Evolutionary conservation across 2,888 invertebrate species (phyloP).

Genomic region (Melinaea menophilus): DNA sequence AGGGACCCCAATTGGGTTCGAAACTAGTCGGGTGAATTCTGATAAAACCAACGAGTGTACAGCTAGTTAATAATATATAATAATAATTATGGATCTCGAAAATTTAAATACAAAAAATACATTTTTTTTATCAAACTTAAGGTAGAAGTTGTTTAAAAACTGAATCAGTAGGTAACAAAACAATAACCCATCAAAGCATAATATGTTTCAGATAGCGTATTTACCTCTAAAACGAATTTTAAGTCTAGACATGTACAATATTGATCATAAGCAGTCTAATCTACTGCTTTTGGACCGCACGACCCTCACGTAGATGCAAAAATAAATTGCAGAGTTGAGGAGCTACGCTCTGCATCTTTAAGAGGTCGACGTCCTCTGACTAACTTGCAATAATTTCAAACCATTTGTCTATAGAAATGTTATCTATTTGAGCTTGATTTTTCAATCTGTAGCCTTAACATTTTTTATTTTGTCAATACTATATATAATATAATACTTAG

Average conservation of each 20-base stretch:
- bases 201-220: not conserved
- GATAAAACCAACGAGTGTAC: too few species aligned
- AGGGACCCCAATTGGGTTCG: too few species aligned
- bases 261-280: constrained; percentile 15
- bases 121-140: too few species aligned
- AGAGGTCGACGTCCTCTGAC: constrained; percentile 17
- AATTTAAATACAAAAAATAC: too few species aligned
- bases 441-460: not conserved
- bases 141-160: too few species aligned
- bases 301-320: constrained; percentile 29
- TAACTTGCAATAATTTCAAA: not conserved
- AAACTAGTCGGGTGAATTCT: too few species aligned
- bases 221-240: constrained; percentile 11
- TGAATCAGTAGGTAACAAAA: too few species aligned
- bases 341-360: constrained; percentile 27
- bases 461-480: constrained; percentile 11
- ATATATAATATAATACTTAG: too few species aligned
- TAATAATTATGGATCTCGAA: too few species aligned
- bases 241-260: constrained; percentile 14
- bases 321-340: constrained; percentile 27
- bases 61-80: too few species aligned
- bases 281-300: constrained; percentile 12
- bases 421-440: too few species aligned
- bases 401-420: constrained; percentile 14
- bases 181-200: too few species aligned